Percentiles rank a stretch among this genome's conserved stretches.
Evolutionary conservation across 37 sponge, comb jelly and placozoan genomes (phyloP).

Genomic region (Amphimedon queenslandica): DNA sequence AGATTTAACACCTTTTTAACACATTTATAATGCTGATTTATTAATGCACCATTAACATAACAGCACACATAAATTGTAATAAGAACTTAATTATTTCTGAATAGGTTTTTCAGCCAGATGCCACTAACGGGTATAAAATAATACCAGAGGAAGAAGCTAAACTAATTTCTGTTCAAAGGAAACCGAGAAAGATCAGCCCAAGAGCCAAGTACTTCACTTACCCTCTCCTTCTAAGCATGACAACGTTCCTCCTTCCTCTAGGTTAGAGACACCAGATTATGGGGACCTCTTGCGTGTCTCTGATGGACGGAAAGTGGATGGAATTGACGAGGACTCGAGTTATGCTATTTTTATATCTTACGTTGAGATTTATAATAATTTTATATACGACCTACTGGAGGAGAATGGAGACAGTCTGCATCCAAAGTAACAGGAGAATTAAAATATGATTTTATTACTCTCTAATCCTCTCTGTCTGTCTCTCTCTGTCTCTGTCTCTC

Average conservation of each 20-base stretch:
- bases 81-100: background rate
- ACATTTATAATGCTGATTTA: too few relatives aligned
- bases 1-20: too few relatives aligned
- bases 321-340: slow-evolving; percentile 84
- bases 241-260: slow-evolving; percentile 1
- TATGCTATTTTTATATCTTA: slow-evolving; percentile 95
- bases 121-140: slow-evolving; percentile 67
- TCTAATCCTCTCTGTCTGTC: too few relatives aligned
- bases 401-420: slow-evolving; percentile 35
- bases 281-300: slow-evolving; percentile 59
- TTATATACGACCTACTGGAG: slow-evolving; percentile 91
- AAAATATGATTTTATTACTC: background rate
- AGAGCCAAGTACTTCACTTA: slow-evolving; percentile 41
- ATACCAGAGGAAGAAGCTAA: slow-evolving; percentile 72
- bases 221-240: background rate
- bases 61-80: background rate
- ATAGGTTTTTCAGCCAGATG: slow-evolving; percentile 80
- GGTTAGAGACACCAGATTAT: slow-evolving; percentile 60
- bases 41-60: too few relatives aligned
- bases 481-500: background rate
- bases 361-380: slow-evolving; percentile 98
- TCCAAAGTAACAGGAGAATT: slow-evolving; percentile 38
- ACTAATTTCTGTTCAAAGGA: slow-evolving; percentile 22
- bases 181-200: slow-evolving; percentile 63
- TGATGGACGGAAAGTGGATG: slow-evolving; percentile 36